Percentiles rank a stretch among this genome's conserved stretches.
These are phyloP conservation scores for Caenorhabditis becei DNA, from an alignment of 2,888 invertebrate species.

Conservation along the genomic window DNA sequence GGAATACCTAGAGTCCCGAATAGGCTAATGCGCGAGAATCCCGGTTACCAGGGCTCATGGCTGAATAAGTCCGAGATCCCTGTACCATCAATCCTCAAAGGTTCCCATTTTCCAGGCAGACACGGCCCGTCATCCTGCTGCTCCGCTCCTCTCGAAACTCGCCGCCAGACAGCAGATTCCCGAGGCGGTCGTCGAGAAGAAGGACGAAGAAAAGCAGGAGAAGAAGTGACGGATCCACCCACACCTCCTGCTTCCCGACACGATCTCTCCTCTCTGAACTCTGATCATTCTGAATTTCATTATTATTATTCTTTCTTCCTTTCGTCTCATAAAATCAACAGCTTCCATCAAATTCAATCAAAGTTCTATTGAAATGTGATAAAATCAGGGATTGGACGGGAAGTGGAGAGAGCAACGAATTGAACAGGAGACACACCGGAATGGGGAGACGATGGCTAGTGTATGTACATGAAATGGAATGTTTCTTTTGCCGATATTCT, in stretches of 20 bases:
- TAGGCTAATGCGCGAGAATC: too few species aligned
- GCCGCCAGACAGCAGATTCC: conserved; percentile 62
- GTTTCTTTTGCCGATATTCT: conserved; percentile 19
- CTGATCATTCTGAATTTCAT: conserved; percentile 12
- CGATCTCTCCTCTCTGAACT: conserved; percentile 15
- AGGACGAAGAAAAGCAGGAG: conserved; percentile 55
- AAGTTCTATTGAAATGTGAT: background rate
- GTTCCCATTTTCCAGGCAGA: conserved; percentile 65
- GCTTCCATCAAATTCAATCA: background rate
- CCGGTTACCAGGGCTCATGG: too few species aligned
- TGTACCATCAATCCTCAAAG: background rate
- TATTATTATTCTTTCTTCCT: conserved; percentile 1
- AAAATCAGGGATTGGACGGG: background rate
- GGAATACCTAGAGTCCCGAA: too few species aligned
- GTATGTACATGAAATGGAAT: conserved; percentile 66
- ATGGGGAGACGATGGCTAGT: conserved; percentile 40
- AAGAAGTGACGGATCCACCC: conserved; percentile 25
- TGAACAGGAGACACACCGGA: conserved; percentile 12
- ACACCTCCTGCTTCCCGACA: background rate
- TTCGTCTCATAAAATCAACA: conserved; percentile 7
- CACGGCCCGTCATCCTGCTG: conserved; percentile 66
- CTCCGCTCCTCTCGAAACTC: conserved; percentile 70
- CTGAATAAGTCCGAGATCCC: too few species aligned
- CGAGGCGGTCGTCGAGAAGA: conserved; percentile 55
- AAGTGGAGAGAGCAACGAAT: conserved; percentile 11